Evolutionary conservation across 2,113 vertebrate species (phyloP).

Genomic region (Synodontis membranacea): DNA sequence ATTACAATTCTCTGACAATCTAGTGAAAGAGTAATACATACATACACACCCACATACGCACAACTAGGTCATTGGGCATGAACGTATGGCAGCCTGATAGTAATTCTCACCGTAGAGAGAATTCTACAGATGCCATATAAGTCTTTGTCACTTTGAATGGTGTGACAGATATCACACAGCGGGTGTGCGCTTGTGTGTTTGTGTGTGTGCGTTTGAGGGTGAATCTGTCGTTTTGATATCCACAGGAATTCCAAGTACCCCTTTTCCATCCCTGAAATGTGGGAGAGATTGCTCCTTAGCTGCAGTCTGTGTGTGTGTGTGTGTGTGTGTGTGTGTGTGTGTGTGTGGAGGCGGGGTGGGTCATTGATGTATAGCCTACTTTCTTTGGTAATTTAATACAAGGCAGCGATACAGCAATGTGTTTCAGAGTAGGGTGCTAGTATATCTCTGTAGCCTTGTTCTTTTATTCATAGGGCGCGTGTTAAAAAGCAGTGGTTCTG

Average conservation of each 20-base stretch:
- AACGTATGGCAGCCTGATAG: constrained; percentile 30
- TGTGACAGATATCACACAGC: neutral
- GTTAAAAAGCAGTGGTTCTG: neutral
- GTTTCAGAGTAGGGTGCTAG: constrained; percentile 1
- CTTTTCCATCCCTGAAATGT: neutral
- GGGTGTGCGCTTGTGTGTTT: too few relatives aligned
- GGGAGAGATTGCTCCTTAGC: neutral
- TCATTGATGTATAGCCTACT: constrained; percentile 34
- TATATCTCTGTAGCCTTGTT: neutral
- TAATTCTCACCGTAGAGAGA: neutral
- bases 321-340: constrained; percentile 2
- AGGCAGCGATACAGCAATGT: constrained; percentile 22
- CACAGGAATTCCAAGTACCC: neutral
- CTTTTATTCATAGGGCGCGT: neutral
- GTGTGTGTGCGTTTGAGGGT: too few relatives aligned
- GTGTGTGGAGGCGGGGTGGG: constrained; percentile 18
- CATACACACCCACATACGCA: constrained; percentile 14
- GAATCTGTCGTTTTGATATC: neutral
- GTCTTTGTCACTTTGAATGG: neutral
- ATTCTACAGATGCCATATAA: neutral
- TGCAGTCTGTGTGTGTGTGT: constrained; percentile 18
- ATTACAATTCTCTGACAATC: constrained; percentile 48
- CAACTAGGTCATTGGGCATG: constrained; percentile 30
- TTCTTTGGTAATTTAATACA: constrained; percentile 42
- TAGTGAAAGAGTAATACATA: constrained; percentile 28